Base-by-base conservation (phyloP, 2,888 invertebrate genomes). In the Caenorhabditis afra region DNA sequence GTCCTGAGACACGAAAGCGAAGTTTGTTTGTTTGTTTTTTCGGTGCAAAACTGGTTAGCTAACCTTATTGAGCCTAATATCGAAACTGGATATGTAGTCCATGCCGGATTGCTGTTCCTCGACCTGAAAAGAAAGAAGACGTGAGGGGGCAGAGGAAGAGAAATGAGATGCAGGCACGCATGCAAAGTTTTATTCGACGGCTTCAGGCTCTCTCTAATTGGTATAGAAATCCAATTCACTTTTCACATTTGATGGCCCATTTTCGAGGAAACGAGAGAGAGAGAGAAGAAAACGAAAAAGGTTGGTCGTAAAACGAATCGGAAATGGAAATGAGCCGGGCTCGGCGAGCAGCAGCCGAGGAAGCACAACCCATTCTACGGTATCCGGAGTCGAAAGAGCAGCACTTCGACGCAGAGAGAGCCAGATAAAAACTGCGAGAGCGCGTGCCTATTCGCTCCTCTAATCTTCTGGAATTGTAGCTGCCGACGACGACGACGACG, bases 1-100 rank as follows among this genome's bases (percentile, higher is more conserved):
- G 88, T 94, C 94, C 90, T 93, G 55, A 29, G 59, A 70, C 12
- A 22, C 2, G 22, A 3, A 22, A 14, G 29, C 29, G 7, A 11
- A 23, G 16, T 0, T 47, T 52, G 41, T 44, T 52, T 66, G 18
- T 52, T 66, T 55, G 65, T 55, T 66, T 41, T n/a, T 22, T 37
- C 23, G n/a, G n/a, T 29, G 35, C 11, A 41, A 39, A 57, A 22
- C 35, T 55, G 22, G 55, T 22, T 62, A 66, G 49, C 65, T 44
- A 47, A 89, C 94, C 94, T 81, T 78, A 89, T 94, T 94, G 79
- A 94, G 91, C 82, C 93, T 93, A 84, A 94, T 94, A 91, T 94
- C 94, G 89, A 94, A 94, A 89, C 93, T 93, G 81, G 93, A 92
- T 85, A 94, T 94, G 91, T 94, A 94, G 92, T 94, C 94, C 94